Conservation (phyloP, 2,888 invertebrate species). For the Drosophila flavopinicola region DNA sequence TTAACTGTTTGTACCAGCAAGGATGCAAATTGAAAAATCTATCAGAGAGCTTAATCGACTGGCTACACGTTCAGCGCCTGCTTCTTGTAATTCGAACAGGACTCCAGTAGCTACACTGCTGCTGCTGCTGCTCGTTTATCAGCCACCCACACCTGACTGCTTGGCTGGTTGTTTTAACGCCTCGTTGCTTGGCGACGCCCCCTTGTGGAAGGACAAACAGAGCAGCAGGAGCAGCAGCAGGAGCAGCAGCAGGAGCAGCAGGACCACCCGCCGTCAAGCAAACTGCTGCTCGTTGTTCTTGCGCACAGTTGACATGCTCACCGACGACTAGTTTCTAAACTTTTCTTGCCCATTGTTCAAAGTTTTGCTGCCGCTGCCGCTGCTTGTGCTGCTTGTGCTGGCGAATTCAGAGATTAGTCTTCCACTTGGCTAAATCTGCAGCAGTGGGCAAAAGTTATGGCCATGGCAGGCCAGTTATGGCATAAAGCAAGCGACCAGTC, state of each 20-base stretch:
- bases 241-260: slow-evolving; percentile 4
- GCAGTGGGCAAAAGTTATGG: slow-evolving; percentile 71
- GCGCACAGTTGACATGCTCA: slow-evolving; percentile 74
- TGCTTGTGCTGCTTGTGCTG: slow-evolving; percentile 37
- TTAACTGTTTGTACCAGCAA: slow-evolving; percentile 44
- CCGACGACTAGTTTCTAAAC: slow-evolving; percentile 72
- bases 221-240: neutral
- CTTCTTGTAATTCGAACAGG: slow-evolving; percentile 7
- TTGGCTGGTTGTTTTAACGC: slow-evolving; percentile 61
- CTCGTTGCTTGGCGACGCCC: slow-evolving; percentile 56
- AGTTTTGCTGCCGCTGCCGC: slow-evolving; percentile 48
- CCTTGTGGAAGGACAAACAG: neutral
- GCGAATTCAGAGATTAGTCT: slow-evolving; percentile 78
- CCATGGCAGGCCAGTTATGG: slow-evolving; percentile 43
- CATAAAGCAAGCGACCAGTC: slow-evolving; percentile 44
- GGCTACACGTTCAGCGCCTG: slow-evolving; percentile 1
- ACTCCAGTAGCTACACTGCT: slow-evolving; percentile 8
- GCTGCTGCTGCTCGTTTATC: neutral
- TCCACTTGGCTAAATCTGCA: slow-evolving; percentile 78
- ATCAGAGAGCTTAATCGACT: slow-evolving; percentile 55
- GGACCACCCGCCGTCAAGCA: slow-evolving; percentile 60
- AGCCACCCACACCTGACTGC: slow-evolving; percentile 23
- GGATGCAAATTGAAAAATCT: slow-evolving; percentile 62
- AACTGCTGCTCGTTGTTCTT: slow-evolving; percentile 68
- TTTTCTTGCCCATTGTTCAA: slow-evolving; percentile 75